These are phyloP conservation scores for Harpagifer antarcticus DNA, from an alignment of 2,797 vertebrate species.

Conservation along the genomic window DNA sequence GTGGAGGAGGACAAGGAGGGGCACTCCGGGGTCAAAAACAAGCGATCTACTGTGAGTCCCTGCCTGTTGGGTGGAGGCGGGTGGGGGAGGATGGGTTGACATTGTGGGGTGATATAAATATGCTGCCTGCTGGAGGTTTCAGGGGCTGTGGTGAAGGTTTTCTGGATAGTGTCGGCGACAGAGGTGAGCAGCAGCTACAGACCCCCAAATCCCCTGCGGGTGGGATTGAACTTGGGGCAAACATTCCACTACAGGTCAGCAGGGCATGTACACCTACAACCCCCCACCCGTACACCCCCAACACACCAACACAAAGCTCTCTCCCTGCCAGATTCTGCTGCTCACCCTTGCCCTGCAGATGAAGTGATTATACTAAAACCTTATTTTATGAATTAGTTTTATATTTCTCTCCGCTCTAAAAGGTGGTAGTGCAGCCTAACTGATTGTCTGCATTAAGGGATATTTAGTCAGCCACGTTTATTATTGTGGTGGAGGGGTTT, in stretches of 20 bases:
- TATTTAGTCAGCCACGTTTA: not conserved
- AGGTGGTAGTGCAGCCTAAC: not conserved
- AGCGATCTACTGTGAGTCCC: constrained; percentile 71
- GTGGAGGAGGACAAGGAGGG: constrained; percentile 66
- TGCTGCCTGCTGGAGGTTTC: constrained; percentile 62
- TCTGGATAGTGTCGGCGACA: constrained; percentile 76
- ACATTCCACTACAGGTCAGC: constrained; percentile 69
- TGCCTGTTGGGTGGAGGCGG: constrained; percentile 36
- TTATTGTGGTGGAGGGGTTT: not conserved
- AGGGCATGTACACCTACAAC: constrained; percentile 46
- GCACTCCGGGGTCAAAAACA: constrained; percentile 77
- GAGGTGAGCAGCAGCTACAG: constrained; percentile 50
- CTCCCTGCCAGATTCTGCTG: not conserved
- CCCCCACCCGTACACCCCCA: constrained; percentile 13
- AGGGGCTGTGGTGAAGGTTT: constrained; percentile 58
- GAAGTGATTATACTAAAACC: not conserved
- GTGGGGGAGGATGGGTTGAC: constrained; percentile 63
- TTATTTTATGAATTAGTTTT: not conserved
- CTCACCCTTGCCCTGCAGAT: not conserved
- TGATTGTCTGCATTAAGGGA: not conserved
- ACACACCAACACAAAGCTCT: constrained; percentile 31
- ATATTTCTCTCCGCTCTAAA: not conserved
- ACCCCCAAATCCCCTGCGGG: constrained; percentile 56
- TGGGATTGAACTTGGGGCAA: constrained; percentile 64
- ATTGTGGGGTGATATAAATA: constrained; percentile 71